A percentile compares a stretch with the other conserved stretches of the same genome.
phyloP scores from a whole-genome alignment of 2,113 vertebrate species.

The Noctilio leporinus region DNA sequence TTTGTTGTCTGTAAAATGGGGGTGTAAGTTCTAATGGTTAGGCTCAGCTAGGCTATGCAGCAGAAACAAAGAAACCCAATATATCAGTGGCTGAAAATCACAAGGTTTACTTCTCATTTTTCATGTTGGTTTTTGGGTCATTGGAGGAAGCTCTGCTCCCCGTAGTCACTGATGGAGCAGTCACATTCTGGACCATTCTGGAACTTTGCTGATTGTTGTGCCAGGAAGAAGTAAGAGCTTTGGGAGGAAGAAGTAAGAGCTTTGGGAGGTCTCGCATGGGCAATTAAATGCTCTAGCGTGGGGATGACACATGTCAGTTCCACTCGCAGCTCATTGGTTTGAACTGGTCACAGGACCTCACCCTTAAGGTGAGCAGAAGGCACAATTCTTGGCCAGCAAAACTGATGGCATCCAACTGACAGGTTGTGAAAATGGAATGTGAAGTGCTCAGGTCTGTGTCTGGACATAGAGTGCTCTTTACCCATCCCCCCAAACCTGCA shows the following conservation, averaged over 20 bases:
- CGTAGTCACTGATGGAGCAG: background rate
- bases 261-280: background rate
- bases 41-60: background rate
- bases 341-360: background rate
- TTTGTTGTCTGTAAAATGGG: background rate
- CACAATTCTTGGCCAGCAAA: background rate
- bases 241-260: background rate
- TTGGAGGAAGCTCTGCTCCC: background rate
- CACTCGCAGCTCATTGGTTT: background rate
- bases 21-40: background rate
- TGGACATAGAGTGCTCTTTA: background rate
- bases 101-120: background rate
- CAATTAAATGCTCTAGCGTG: background rate
- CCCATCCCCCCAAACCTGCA: accelerated
- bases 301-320: background rate
- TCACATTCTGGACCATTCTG: background rate
- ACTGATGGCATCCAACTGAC: background rate
- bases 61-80: background rate
- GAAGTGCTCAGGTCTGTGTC: background rate
- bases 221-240: background rate
- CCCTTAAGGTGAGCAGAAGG: background rate
- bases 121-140: background rate
- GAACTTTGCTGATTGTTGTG: background rate
- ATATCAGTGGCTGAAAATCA: background rate
- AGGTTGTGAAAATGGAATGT: background rate